These are phyloP conservation scores for Dendrocopos noguchii DNA, from an alignment of 2,113 vertebrate species.

Conservation along the genomic window DNA sequence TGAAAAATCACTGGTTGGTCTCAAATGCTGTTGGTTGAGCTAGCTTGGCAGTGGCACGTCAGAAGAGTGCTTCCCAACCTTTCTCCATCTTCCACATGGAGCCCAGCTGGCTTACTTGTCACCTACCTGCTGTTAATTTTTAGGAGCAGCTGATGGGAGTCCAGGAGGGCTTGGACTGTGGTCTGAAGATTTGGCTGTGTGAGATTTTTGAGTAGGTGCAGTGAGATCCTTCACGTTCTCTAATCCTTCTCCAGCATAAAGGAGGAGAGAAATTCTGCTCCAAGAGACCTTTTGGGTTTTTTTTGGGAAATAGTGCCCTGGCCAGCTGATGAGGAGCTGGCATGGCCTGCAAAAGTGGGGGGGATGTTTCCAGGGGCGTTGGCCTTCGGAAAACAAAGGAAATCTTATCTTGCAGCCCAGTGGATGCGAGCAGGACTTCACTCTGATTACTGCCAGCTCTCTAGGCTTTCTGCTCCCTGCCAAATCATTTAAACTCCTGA, in stretches of 20 bases:
- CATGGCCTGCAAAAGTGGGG: background rate
- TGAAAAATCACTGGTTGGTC: background rate
- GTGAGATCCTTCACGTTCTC: background rate
- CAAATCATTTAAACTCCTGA: background rate
- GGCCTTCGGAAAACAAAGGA: background rate
- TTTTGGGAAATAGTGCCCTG: background rate
- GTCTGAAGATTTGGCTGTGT: background rate
- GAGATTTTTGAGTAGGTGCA: background rate
- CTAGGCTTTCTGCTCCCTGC: background rate
- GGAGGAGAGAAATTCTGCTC: background rate
- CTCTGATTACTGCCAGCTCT: background rate
- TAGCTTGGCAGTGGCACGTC: fast-evolving
- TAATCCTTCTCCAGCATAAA: background rate
- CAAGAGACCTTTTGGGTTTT: background rate
- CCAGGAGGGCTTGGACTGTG: background rate
- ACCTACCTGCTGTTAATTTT: background rate
- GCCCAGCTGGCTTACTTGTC: fast-evolving
- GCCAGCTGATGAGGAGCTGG: background rate
- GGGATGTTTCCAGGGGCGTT: background rate
- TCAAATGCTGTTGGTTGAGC: fast-evolving
- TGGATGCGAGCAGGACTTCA: background rate
- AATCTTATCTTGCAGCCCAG: background rate
- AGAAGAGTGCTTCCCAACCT: background rate
- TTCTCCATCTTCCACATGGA: background rate
- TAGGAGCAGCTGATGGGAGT: background rate